Evolutionary conservation across 2,113 vertebrate species (phyloP).

Genomic region (Thamnaconus septentrionalis): DNA sequence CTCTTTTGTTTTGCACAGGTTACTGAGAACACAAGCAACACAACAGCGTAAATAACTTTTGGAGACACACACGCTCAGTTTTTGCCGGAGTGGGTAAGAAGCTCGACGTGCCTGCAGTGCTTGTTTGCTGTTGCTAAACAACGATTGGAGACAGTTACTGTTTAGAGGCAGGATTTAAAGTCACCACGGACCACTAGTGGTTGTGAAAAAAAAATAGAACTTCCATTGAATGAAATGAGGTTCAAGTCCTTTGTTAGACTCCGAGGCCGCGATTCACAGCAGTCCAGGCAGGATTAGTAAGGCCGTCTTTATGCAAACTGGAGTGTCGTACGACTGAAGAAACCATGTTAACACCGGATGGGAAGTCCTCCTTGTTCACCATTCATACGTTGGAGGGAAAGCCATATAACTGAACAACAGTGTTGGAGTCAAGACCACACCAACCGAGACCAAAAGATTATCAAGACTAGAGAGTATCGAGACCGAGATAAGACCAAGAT

Average conservation of each 20-base stretch:
- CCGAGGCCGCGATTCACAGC: background rate
- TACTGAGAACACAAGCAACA: no score
- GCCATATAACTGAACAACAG: no score
- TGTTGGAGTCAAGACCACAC: no score
- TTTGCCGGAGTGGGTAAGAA: background rate
- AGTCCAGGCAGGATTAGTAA: background rate
- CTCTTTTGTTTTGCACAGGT: no score
- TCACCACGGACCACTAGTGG: background rate
- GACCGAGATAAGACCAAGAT: no score
- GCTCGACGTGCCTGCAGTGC: background rate
- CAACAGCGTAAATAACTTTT: background rate
- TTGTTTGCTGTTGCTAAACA: slow-evolving; percentile 3
- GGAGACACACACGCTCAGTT: background rate
- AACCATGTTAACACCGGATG: no score
- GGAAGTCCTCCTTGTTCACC: no score
- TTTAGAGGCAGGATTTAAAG: background rate
- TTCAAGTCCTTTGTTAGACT: background rate
- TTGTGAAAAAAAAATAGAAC: background rate
- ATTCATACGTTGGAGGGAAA: no score
- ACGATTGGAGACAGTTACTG: background rate
- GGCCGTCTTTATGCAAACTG: background rate
- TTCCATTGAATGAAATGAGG: no score
- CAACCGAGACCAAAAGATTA: no score
- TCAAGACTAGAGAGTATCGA: no score
- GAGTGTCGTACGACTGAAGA: no score